A percentile compares a stretch with the other conserved stretches of the same genome.
These are phyloP conservation scores for Semnornis frantzii DNA, from an alignment of 2,113 vertebrate species.

Conservation along the genomic window DNA sequence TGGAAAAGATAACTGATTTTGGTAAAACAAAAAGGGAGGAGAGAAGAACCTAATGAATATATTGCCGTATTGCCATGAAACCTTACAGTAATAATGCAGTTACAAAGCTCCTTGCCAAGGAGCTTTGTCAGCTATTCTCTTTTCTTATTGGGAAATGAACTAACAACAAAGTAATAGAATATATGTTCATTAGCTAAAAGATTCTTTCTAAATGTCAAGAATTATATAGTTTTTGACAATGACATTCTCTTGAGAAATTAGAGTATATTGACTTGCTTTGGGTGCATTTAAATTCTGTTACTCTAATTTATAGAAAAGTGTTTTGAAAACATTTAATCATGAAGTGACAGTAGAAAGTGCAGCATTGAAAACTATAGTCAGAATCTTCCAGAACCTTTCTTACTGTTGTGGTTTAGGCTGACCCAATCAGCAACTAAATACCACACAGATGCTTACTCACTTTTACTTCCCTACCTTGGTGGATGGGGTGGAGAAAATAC, in stretches of 20 bases:
- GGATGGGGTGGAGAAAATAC: neutral
- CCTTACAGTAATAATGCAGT: neutral
- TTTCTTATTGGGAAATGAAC: neutral
- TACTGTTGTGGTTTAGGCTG: neutral
- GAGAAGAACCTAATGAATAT: neutral
- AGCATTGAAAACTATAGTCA: neutral
- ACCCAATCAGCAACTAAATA: neutral
- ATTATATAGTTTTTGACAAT: neutral
- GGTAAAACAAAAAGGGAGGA: neutral
- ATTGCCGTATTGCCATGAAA: neutral
- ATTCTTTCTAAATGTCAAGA: neutral
- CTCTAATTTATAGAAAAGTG: neutral
- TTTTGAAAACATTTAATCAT: neutral
- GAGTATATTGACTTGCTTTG: neutral
- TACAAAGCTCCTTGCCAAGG: neutral
- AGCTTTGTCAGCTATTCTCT: neutral
- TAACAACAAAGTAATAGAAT: neutral
- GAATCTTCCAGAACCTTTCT: neutral
- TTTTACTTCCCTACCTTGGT: neutral
- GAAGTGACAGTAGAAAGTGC: neutral
- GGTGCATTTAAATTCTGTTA: neutral
- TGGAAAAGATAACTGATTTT: neutral
- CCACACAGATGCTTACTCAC: neutral
- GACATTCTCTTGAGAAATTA: neutral
- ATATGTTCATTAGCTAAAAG: neutral